A percentile compares a stretch with the other conserved stretches of the same genome.
Evolutionary conservation across 1,140 invertebrate species (phyloP).

Genomic region (Subanguina moxae): DNA sequence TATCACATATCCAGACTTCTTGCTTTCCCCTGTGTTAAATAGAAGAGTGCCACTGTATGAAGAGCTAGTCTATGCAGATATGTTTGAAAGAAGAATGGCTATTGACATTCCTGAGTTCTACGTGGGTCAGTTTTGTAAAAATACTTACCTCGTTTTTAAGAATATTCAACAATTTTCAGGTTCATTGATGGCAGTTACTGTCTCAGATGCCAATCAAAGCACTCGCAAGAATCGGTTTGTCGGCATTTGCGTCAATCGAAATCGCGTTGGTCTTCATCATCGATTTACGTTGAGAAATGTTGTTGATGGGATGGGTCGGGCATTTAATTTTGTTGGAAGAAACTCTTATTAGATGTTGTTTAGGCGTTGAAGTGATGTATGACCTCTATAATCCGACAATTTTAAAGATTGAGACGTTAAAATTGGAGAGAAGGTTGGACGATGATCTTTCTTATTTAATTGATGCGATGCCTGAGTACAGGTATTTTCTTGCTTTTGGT

Average conservation of each 20-base stretch:
- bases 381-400: conserved; percentile 90
- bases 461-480: conserved; percentile 85
- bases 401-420: conserved; percentile 79
- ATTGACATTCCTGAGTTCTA: conserved; percentile 94
- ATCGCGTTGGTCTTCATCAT: conserved; percentile 74
- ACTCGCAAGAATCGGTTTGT: conserved; percentile 84
- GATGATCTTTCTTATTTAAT: conserved; percentile 81
- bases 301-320: conserved; percentile 75
- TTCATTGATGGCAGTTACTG: conserved; percentile 83
- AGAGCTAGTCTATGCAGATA: conserved; percentile 83
- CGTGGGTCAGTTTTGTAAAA: conserved; percentile 70
- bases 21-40: conserved; percentile 76
- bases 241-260: conserved; percentile 87
- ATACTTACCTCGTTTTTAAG: not conserved
- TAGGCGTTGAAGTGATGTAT: conserved; percentile 80
- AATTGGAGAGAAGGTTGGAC: conserved; percentile 88
- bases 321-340: not conserved
- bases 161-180: conserved; percentile 64
- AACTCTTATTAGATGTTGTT: conserved; percentile 8
- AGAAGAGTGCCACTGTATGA: conserved; percentile 77
- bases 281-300: conserved; percentile 85
- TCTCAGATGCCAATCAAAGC: conserved; percentile 78
- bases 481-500: no score
- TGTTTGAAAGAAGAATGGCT: conserved; percentile 76
- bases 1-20: conserved; percentile 85